Evolutionary conservation across 2,113 vertebrate species (phyloP).

Genomic region (Passer montanus): DNA sequence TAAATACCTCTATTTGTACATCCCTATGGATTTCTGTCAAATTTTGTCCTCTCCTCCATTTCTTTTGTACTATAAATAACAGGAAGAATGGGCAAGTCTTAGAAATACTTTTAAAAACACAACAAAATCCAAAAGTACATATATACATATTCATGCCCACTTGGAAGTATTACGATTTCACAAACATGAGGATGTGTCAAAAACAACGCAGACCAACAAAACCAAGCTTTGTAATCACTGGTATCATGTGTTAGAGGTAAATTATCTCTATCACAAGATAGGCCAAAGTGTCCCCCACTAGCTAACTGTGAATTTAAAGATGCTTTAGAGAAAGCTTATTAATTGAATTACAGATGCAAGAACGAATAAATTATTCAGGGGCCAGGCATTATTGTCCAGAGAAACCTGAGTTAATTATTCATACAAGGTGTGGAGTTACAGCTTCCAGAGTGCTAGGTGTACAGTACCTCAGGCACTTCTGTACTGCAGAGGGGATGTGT

Average conservation of each 20-base stretch:
- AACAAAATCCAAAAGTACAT: not conserved
- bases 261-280: slow-evolving; percentile 70
- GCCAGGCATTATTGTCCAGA: slow-evolving; percentile 63
- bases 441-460: slow-evolving; percentile 48
- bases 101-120: not conserved
- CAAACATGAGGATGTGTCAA: slow-evolving; percentile 50
- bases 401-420: slow-evolving; percentile 75
- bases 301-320: slow-evolving; percentile 72
- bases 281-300: slow-evolving; percentile 48
- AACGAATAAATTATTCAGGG: slow-evolving; percentile 71
- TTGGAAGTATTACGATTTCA: not conserved
- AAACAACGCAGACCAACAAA: slow-evolving; percentile 29
- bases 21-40: not conserved
- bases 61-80: not conserved
- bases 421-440: slow-evolving; percentile 73
- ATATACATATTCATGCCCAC: not conserved
- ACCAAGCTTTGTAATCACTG: slow-evolving; percentile 47
- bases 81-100: not conserved
- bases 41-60: not conserved
- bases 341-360: slow-evolving; percentile 73
- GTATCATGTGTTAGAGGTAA: slow-evolving; percentile 65
- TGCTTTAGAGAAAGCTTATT: slow-evolving; percentile 66
- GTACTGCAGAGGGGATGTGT: slow-evolving; percentile 31
- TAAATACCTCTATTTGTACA: not conserved
- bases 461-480: slow-evolving; percentile 11